Base-by-base conservation (phyloP, 2,113 vertebrate species). In the Cairina moschata region DNA sequence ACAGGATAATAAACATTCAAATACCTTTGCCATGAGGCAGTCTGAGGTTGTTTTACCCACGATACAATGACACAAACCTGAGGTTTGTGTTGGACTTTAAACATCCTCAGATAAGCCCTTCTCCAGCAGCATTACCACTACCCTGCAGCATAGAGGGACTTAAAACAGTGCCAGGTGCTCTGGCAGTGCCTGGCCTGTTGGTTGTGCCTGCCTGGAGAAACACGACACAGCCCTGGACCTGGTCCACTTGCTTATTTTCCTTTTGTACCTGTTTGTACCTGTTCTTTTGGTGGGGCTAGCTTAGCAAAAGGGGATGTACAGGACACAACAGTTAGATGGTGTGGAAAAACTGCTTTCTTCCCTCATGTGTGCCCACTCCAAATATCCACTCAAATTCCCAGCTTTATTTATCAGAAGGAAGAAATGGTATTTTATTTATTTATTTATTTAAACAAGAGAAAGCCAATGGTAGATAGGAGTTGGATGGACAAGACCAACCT, bases 121-220 rank as follows among this genome's bases (percentile, higher is more conserved):
- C 31, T 44, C n/a, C 13, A 3, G 82, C 46, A 18, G 13, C 17
- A 42, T 5, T 44, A 6, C 32, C 8, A 2, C 34, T 29, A 0
- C 44, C 52, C 8, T 3, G 52, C 13, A 16, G 68, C 88, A 36
- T 12, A 20, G 66, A 7, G 9, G 8, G 17, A 1, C 11, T 8
- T 2, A 23, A 58, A 58, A 6, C 2, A 2, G 18, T 3, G 48
- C 74, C 50, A 6, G 42, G 20, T 2, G 54, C 50, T 2, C 58
- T 5, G 76, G 72, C 23, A 11, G 40, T 3, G 25, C 59, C 42
- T 2, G 38, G 46, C 34, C 58, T 32, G 0, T 7, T 46, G 17
- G 21, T 46, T 46, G 29, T 65, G 18, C 38, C 82, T 4, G 59
- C 65, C 34, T 25, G 46, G 10, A 38, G 54, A 22, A 74, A 31